Conservation (phyloP, 64 coral and sea anemone genomes). For the Stichodactyla helianthus region DNA sequence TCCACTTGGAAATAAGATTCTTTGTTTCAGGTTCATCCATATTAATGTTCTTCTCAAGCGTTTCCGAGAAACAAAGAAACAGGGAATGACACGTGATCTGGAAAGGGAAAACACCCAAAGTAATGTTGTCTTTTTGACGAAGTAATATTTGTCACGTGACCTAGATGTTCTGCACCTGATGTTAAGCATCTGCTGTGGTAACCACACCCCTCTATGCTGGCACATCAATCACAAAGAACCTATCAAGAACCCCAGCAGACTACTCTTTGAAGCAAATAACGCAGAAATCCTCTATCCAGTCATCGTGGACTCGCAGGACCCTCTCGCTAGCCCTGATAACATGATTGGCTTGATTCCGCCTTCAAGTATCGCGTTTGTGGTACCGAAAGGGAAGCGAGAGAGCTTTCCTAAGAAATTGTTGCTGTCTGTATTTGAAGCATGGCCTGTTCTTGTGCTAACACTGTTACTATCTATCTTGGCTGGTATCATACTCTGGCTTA, state of each 20-base stretch:
- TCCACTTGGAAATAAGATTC: too few species aligned
- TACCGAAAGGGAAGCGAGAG: slow-evolving; percentile 47
- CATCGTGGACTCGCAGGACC: slow-evolving; percentile 39
- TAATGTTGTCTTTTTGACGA: too few species aligned
- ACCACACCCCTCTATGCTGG: slow-evolving; percentile 51
- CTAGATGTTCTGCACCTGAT: slow-evolving; percentile 53
- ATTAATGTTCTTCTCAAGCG: too few species aligned
- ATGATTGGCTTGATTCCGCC: slow-evolving; percentile 55
- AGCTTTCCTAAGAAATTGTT: slow-evolving; percentile 60
- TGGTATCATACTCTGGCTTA: slow-evolving; percentile 65
- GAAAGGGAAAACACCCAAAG: too few species aligned
- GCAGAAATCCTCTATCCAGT: slow-evolving; percentile 64
- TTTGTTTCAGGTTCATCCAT: too few species aligned
- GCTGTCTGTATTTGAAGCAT: slow-evolving; percentile 72
- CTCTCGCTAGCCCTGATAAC: neutral
- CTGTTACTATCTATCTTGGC: slow-evolving; percentile 69
- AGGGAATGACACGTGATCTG: too few species aligned
- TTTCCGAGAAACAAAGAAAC: too few species aligned
- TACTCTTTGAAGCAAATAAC: slow-evolving; percentile 16
- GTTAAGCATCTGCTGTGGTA: slow-evolving; percentile 64
- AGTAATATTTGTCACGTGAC: neutral
- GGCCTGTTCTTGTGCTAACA: slow-evolving; percentile 76
- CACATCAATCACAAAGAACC: slow-evolving; percentile 28
- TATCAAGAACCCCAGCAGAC: slow-evolving; percentile 21
- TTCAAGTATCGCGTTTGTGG: slow-evolving; percentile 59